phyloP scores from a whole-genome alignment of 2,888 invertebrate genomes.

The Tenthredo notha region DNA sequence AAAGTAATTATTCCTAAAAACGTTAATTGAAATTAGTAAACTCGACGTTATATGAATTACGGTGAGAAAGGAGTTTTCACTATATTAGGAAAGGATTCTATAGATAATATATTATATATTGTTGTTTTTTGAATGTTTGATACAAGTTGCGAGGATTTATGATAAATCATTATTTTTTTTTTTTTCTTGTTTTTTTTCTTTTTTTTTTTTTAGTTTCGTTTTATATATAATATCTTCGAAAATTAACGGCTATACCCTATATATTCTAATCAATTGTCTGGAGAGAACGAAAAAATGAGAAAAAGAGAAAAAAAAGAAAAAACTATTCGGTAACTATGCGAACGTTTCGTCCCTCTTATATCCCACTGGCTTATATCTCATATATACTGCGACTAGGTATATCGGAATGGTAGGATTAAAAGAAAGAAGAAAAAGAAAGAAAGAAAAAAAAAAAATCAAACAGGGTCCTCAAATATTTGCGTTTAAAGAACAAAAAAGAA shows the following conservation, averaged over 20 bases:
- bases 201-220: neutral
- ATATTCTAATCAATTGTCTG: neutral
- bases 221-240: slow-evolving; percentile 3
- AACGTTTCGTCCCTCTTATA: neutral
- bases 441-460: neutral
- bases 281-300: neutral
- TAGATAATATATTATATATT: slow-evolving; percentile 34
- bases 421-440: neutral
- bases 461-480: slow-evolving; percentile 25
- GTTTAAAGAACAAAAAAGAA: neutral
- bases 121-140: slow-evolving; percentile 43
- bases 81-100: slow-evolving; percentile 30
- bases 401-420: neutral
- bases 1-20: slow-evolving; percentile 31
- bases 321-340: neutral
- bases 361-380: slow-evolving; percentile 37
- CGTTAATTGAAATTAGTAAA: slow-evolving; percentile 29
- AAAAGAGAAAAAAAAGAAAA: neutral
- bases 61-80: slow-evolving; percentile 32
- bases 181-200: neutral
- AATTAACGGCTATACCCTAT: slow-evolving; percentile 2
- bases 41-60: slow-evolving; percentile 36
- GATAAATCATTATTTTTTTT: neutral
- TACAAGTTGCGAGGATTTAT: slow-evolving; percentile 42
- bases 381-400: neutral